Evolutionary conservation across 2,888 invertebrate species (phyloP), one percentile per base, ranked within the genome.

Genomic region (Eupithecia tripunctaria): DNA sequence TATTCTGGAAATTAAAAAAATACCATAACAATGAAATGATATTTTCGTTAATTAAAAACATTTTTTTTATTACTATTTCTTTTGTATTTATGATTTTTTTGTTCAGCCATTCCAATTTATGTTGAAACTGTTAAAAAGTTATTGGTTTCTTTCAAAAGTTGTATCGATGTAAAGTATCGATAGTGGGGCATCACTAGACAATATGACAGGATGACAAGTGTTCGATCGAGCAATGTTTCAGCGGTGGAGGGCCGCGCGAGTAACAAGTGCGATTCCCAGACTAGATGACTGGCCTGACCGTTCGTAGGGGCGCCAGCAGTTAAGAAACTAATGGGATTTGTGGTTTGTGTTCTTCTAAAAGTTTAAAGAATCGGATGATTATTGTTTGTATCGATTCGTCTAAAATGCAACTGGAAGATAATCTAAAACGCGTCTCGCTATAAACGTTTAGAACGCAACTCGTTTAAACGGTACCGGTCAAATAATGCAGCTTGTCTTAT

Each of bases 221-320:
- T 86, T 87, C 86, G 88, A 86, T 86, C 86, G 84, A 86, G 86
- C 75, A 78, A 67, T 90, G 90, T 91, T 89, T 90, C 89, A 86
- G 86, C 77, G 80, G 77, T 82, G 81, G 82, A 87, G 87, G 81
- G 82, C 80, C 75, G 74, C 77, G 71, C 77, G 79, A 84, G 85
- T 85, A 86, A 87, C 85, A 86, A 87, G 84, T 86, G 87, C 84
- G 85, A 88, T 91, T 91, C 91, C 90, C 91, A 91, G 85, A 84
- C 88, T 78, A 78, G 82, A 88, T 91, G 90, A 91, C 91, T 89
- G 83, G 88, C 79, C 87, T 70, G 77, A 77, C 82, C 72, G 78
- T 14, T 51, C 27, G 65, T 83, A 78, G 21, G 68, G 82, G 82
- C 80, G 74, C 86, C 72, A 82, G 71, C 27, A 36, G 65, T 72